Evolutionary conservation across 2,113 vertebrate species (phyloP).

Genomic region (Tetrax tetrax): DNA sequence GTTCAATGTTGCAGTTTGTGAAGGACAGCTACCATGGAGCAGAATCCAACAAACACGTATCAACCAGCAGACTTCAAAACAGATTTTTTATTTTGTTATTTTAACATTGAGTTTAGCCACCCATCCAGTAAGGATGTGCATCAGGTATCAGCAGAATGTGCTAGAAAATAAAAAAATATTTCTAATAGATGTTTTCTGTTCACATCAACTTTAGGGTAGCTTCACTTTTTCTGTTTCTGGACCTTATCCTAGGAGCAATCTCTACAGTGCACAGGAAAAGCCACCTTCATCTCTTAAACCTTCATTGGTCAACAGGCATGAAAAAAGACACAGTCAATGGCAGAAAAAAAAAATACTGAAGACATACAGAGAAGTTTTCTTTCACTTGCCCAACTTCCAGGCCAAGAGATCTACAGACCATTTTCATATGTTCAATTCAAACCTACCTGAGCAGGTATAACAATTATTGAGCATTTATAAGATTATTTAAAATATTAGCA

Average conservation of each 20-base stretch:
- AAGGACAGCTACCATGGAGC: fast-evolving
- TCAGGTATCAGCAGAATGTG: neutral
- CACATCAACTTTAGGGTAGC: neutral
- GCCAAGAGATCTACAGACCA: neutral
- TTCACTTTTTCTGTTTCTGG: neutral
- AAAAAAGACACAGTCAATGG: neutral
- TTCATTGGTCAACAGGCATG: neutral
- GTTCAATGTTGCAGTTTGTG: neutral
- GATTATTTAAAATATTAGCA: slow-evolving; percentile 4
- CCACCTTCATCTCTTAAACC: neutral
- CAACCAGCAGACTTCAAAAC: neutral
- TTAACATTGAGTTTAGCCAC: neutral
- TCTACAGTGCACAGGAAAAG: neutral
- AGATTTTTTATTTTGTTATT: neutral
- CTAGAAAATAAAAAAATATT: neutral
- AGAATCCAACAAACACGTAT: neutral
- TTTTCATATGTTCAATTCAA: neutral
- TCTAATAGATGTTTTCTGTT: neutral
- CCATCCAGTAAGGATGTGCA: neutral
- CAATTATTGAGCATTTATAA: neutral
- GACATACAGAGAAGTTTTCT: neutral
- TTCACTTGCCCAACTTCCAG: neutral
- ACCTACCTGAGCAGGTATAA: neutral
- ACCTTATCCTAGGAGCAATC: neutral
- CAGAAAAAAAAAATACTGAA: neutral